These are phyloP conservation scores for Melanchra persicariae DNA, from an alignment of 2,888 invertebrate genomes.

Conservation along the genomic window DNA sequence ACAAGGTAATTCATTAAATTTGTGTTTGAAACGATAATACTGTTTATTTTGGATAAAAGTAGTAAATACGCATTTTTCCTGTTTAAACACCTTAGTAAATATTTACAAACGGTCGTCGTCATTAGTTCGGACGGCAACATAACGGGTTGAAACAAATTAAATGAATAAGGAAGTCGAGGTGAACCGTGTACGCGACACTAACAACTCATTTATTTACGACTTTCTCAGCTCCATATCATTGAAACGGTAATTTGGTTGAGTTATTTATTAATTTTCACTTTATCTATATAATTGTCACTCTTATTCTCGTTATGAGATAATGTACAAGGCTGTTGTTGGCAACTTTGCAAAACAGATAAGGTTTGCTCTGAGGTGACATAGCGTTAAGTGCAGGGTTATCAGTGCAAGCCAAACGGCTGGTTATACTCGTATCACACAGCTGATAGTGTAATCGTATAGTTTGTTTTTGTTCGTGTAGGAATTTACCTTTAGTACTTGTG, in stretches of 20 bases:
- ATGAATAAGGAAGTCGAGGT: conserved; percentile 22
- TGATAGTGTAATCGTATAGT: conserved; percentile 78
- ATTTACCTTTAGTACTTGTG: conserved; percentile 23
- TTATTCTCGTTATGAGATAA: conserved; percentile 74
- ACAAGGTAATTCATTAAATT: conserved; percentile 17
- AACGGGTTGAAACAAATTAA: conserved; percentile 29
- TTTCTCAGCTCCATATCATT: conserved; percentile 57
- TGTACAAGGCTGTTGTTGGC: conserved; percentile 72
- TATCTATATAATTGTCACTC: conserved; percentile 67
- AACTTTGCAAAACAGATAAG: conserved; percentile 84
- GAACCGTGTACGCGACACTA: conserved; percentile 45
- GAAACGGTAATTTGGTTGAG: conserved; percentile 66
- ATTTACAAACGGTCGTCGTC: conserved; percentile 16
- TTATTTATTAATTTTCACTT: conserved; percentile 73
- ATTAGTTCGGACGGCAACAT: conserved; percentile 14
- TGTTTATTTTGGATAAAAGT: conserved; percentile 22
- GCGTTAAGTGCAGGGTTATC: conserved; percentile 86
- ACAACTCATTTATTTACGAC: conserved; percentile 60
- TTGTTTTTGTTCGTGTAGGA: conserved; percentile 70
- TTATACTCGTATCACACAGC: conserved; percentile 71
- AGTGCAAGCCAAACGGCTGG: conserved; percentile 78
- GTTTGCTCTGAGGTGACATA: conserved; percentile 74
- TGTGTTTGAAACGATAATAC: conserved; percentile 15
- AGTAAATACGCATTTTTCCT: conserved; percentile 35
- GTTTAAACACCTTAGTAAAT: conserved; percentile 18